A percentile compares a stretch with the other conserved stretches of the same genome.
phyloP scores from a whole-genome alignment of 1,140 invertebrate genomes.

The Macrotrachela quadricornifera region DNA sequence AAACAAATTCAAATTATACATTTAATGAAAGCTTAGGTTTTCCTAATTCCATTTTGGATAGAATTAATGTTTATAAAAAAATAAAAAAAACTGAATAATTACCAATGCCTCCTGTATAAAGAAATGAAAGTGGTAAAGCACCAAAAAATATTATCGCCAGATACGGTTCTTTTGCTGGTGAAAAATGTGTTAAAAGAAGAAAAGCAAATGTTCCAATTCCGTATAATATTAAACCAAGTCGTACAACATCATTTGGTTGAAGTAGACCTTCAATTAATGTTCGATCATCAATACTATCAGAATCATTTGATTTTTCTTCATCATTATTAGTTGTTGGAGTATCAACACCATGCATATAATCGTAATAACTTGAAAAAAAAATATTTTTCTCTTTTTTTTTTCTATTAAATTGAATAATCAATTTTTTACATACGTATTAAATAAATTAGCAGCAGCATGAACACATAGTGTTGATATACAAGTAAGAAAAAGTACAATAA shows the following conservation, averaged over 20 bases:
- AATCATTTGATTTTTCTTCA: conserved; percentile 38
- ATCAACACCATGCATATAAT: conserved; percentile 77
- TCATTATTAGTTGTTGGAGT: not conserved
- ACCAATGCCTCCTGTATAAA: conserved; percentile 53
- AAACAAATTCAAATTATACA: too few relatives aligned
- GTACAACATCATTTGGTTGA: conserved; percentile 59
- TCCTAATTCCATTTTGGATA: too few relatives aligned
- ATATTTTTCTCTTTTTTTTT: too few relatives aligned
- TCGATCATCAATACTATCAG: conserved; percentile 54
- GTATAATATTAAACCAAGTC: conserved; percentile 63
- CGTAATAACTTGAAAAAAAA: conserved; percentile 34
- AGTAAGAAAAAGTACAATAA: conserved; percentile 53
- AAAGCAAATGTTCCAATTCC: conserved; percentile 66
- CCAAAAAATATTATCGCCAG: conserved; percentile 79
- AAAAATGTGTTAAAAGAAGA: conserved; percentile 50
- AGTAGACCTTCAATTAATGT: conserved; percentile 73
- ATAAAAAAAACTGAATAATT: too few relatives aligned
- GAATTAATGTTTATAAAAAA: too few relatives aligned
- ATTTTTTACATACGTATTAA: conserved; percentile 54
- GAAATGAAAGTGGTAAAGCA: conserved; percentile 55
- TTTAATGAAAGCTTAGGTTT: too few relatives aligned
- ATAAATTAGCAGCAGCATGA: conserved; percentile 82
- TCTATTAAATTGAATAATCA: too few relatives aligned
- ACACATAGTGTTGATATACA: conserved; percentile 64
- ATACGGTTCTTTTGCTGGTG: conserved; percentile 74